Conservation (phyloP, 2,888 invertebrate species). For the Mimumesa dahlbomi region DNA sequence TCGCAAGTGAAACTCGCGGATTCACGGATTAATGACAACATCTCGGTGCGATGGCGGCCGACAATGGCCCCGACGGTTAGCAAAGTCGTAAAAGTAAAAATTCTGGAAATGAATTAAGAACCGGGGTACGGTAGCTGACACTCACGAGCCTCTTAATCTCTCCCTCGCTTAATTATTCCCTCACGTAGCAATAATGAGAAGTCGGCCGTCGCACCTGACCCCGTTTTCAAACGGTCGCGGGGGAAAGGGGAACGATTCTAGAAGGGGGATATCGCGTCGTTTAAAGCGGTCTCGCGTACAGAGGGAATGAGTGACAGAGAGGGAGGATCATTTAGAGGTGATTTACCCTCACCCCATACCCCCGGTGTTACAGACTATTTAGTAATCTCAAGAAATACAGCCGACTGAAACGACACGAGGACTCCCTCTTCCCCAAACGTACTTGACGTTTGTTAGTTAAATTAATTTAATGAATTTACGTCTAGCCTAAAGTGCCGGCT, state of each 20-base stretch:
- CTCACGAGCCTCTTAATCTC: slow-evolving; percentile 55
- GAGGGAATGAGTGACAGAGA: slow-evolving; percentile 29
- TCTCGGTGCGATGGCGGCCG: too few species aligned
- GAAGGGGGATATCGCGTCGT: slow-evolving; percentile 51
- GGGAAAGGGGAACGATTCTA: too few species aligned
- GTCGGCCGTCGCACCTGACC: slow-evolving; percentile 52
- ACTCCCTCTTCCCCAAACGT: slow-evolving; percentile 13
- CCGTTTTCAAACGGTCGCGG: slow-evolving; percentile 45
- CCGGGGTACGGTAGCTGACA: slow-evolving; percentile 35
- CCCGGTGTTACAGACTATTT: slow-evolving; percentile 47
- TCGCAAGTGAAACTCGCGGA: neutral
- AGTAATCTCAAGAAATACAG: slow-evolving; percentile 39
- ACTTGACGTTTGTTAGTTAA: slow-evolving; percentile 29
- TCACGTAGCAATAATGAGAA: slow-evolving; percentile 60
- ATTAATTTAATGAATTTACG: slow-evolving; percentile 44
- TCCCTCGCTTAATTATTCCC: slow-evolving; percentile 57
- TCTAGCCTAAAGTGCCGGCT: neutral
- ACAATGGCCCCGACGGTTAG: too few species aligned
- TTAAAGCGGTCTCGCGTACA: slow-evolving; percentile 17
- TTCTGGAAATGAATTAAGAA: slow-evolving; percentile 23
- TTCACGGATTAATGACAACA: neutral
- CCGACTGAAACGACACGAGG: slow-evolving; percentile 19
- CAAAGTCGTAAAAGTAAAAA: slow-evolving; percentile 38
- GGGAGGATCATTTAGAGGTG: slow-evolving; percentile 43
- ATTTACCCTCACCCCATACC: slow-evolving; percentile 36